Conservation (phyloP, 2,888 invertebrate genomes). For the Drosophila falleni region DNA sequence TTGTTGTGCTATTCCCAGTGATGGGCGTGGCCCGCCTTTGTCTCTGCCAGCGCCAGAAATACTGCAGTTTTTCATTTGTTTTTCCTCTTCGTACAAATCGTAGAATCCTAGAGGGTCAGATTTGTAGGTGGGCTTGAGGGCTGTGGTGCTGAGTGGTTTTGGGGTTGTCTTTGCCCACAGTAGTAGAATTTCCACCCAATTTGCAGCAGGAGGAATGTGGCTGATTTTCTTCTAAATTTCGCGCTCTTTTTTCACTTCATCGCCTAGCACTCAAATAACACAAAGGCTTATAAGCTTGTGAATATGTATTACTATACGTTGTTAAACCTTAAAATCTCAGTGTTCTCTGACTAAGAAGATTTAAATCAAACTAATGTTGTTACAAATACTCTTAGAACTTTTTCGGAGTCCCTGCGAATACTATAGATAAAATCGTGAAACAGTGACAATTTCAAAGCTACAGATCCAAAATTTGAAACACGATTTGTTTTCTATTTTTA, state of each 20-base stretch:
- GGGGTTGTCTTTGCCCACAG: conserved; percentile 20
- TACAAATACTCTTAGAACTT: no score
- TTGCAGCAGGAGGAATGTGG: conserved; percentile 20
- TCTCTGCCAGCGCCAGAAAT: conserved; percentile 9
- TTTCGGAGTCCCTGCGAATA: no score
- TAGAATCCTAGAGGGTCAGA: not conserved
- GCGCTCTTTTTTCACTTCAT: conserved; percentile 36
- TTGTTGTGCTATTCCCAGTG: conserved; percentile 23
- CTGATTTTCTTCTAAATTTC: conserved; percentile 50
- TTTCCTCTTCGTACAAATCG: not conserved
- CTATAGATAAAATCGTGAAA: no score
- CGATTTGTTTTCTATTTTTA: no score
- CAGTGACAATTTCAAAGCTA: no score
- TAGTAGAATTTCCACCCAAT: conserved; percentile 51
- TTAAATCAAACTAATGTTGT: no score
- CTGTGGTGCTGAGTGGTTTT: not conserved
- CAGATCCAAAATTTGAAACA: no score
- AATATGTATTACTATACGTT: not conserved
- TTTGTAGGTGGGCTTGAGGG: not conserved
- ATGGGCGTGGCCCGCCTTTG: conserved; percentile 20
- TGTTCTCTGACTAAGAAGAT: no score
- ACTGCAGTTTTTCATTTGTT: conserved; percentile 19
- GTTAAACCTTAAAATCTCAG: no score
- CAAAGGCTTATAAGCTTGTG: not conserved
- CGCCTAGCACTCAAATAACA: not conserved